Evolutionary conservation across 2,113 vertebrate genomes (phyloP).

Genomic region (Sterna hirundo): DNA sequence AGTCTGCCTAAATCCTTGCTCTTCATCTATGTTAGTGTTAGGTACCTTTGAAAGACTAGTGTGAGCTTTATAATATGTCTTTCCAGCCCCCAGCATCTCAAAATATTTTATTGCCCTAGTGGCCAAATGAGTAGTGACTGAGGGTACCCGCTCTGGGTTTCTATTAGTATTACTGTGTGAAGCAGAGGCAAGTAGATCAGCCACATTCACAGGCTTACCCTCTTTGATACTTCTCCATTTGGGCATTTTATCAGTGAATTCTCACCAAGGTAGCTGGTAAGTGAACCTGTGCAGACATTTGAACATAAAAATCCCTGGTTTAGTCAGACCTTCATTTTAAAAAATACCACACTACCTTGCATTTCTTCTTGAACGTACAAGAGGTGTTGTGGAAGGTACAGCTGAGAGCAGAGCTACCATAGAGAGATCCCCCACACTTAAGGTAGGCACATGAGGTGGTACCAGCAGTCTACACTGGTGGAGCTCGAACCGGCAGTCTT

Average conservation of each 20-base stretch:
- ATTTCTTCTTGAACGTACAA: fast-evolving
- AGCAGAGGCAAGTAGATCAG: neutral
- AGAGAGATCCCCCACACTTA: fast-evolving
- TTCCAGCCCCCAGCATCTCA: neutral
- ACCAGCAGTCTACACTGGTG: neutral
- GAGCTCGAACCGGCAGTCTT: neutral
- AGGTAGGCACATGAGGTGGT: neutral
- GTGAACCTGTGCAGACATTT: neutral
- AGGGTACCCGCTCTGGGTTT: neutral
- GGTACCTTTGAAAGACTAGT: neutral
- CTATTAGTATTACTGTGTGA: neutral
- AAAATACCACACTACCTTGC: neutral
- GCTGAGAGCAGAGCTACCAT: neutral
- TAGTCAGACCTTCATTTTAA: neutral
- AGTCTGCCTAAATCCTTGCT: neutral
- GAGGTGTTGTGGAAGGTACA: neutral
- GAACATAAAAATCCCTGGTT: neutral
- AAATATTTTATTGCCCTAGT: neutral
- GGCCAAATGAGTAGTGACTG: neutral
- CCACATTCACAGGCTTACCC: neutral
- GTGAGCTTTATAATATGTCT: neutral
- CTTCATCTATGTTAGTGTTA: neutral
- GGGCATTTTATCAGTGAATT: neutral
- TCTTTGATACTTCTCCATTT: neutral
- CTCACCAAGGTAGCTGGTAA: neutral